Base-by-base conservation (phyloP, 2,113 vertebrate species). In the Urocolius indicus region DNA sequence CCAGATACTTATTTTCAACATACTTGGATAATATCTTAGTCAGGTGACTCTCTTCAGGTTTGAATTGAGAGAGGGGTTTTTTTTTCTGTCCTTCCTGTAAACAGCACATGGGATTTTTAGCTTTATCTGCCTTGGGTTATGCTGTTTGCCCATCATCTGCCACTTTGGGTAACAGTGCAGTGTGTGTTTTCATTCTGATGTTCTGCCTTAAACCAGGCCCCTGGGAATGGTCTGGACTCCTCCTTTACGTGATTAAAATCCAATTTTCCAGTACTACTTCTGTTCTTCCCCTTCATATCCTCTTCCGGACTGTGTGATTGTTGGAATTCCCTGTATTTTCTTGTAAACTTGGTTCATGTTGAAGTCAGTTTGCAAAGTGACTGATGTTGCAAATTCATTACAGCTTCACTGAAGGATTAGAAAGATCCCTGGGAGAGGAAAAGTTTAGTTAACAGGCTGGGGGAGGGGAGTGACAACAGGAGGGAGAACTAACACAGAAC, bases 401-500 rank as follows among this genome's bases (percentile, higher is more conserved):
- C 12, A 54, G 59, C 89, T 86, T 84, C 14, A 1, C 75, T 23
- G 59, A 90, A 84, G 94, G 93, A 96, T 97, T 96, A 88, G 89
- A 87, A 93, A 93, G 87, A 92, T 94, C 79, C 76, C 90, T 26
- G 92, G 69, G 87, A 94, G 92, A 93, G 94, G 89, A 96, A 91
- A 92, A 94, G 68, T 83, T 97, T 90, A 84, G 95, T 94, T 95
- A 94, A 90, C 90, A 76, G 78, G 94, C 34, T 93, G 95, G 96
- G 94, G 93, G 96, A 97, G 83, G 94, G 95, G 90, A 93, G 58
- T 38, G 82, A 85, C 92, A 90, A 85, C 95, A 85, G 95, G 92
- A 96, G 96, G 91, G 93, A 92, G 93, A 94, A 89, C 93, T 89
- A 92, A 84, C 80, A 92, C 72, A 94, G 95, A 93, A 93, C 84